Base-by-base conservation (phyloP, 2,888 invertebrate genomes). In the Limnephilus lunatus region DNA sequence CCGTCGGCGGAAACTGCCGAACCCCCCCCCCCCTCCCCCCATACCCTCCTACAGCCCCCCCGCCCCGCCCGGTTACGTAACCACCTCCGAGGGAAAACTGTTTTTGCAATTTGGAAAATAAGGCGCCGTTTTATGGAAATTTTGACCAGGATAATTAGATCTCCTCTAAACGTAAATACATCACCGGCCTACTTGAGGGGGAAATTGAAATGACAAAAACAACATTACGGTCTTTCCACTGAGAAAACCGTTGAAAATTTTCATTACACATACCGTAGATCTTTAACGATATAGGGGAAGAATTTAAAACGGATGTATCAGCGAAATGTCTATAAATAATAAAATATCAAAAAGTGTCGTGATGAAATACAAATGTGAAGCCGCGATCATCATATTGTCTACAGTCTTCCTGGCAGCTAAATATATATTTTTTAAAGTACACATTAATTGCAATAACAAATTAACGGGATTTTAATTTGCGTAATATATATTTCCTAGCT, bases 1-100 rank as follows among this genome's bases (percentile, higher is more conserved):
- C 89, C 82, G 68, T 25, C 85, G 81, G 81, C 92, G 85, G 89
- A 88, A 92, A 81, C 91, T 85, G 44, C 48, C 82, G 89, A n/a
- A 93, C 94, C 94, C 94, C 94, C 94, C 95, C 95, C 94, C 85
- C 94, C 94, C 94, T 94, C 94, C 94, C 94, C 94, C 14, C 48
- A 2, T 44, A 12, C 48, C 48, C 3, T 15, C 53, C 94, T 95
- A 48, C 0, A 93, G 9, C 68, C 68, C 53, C 68, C 53, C 68
- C 85, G 85, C 94, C 95, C 68, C 93, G 95, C 48, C 35, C 92
- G 81, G 90, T 86, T 91, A 92, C 83, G 91, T 92, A 92, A 90
- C 48, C 68, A 68, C n/a, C 68, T 91, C 85, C 90, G 68, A 68
- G 68, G 68, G 68, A 68, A 68, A 68, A 68, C 68, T 68, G 68